Evolutionary conservation across 1,140 invertebrate genomes (phyloP).

Genomic region (Bombus breviceps): DNA sequence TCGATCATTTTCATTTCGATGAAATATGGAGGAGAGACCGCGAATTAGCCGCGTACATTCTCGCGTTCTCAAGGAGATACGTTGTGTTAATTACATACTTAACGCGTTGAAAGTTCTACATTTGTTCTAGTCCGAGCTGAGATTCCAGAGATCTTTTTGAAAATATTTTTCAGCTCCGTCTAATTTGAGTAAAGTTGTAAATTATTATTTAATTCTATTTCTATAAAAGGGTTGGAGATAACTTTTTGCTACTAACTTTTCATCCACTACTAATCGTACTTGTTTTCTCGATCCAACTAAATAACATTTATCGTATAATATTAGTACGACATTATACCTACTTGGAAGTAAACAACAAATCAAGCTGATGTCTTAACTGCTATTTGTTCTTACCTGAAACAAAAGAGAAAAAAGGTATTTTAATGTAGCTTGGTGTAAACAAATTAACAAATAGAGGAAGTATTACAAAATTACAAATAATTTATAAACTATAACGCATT

Average conservation of each 20-base stretch:
- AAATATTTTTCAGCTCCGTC: too few species aligned
- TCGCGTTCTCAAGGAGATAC: neutral
- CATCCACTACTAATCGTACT: neutral
- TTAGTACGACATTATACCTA: neutral
- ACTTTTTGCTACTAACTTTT: neutral
- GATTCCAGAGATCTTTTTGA: too few species aligned
- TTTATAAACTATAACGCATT: neutral
- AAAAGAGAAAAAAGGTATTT: neutral
- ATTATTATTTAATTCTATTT: too few species aligned
- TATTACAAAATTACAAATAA: neutral
- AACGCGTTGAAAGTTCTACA: neutral
- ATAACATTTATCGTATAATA: neutral
- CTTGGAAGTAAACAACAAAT: neutral
- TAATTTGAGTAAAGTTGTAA: too few species aligned
- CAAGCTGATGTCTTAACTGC: too few species aligned
- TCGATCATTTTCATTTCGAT: slow-evolving; percentile 26
- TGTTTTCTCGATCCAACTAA: neutral
- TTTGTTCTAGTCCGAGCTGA: too few species aligned
- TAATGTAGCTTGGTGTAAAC: too few species aligned
- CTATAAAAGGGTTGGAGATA: too few species aligned
- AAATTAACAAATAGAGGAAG: neutral
- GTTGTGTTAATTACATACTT: neutral
- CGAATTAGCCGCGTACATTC: neutral
- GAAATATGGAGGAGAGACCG: neutral
- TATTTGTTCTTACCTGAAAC: slow-evolving; percentile 1